Base-by-base conservation (phyloP, 2,113 vertebrate species). In the Illadopsis cleaveri region DNA sequence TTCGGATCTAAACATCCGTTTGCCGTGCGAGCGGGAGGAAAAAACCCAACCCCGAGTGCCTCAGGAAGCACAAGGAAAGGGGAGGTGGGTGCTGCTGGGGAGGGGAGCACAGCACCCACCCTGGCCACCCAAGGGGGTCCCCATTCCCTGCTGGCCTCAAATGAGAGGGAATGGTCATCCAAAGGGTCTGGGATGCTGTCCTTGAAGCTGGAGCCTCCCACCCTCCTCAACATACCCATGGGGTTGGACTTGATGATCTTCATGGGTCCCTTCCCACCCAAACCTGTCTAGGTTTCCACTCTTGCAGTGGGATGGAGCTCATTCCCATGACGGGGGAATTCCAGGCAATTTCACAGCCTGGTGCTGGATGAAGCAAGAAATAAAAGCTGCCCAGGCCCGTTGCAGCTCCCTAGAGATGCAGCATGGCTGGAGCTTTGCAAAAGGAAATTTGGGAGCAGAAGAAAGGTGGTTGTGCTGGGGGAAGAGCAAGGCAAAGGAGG, bases 1-100 rank as follows among this genome's bases (percentile, higher is more conserved):
- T 23, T 93, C 69, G 23, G 82, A 94, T 94, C 97, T 96, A 97
- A 97, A 97, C 96, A 97, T 97, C 97, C 96, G 95, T 27, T 33
- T 87, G 93, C 81, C 62, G 75, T 96, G 95, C 22, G 31, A 90
- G 93, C 58, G 0, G 64, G 82, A 95, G 79, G 86, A 70, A 79
- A 82, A 72, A 50, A 18, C 17, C 44, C 33, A 66, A 2, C 38
- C 56, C 30, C 0, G 3, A 18, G 82, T 11, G 65, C 9, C 73
- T 93, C 60, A 51, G 95, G 89, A 78, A 95, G 51, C 5, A 0
- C 45, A 6, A 22, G 53, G 78, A 24, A 53, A 91, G 31, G 75
- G 72, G 37, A 4, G 40, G 56, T 44, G 53, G 68, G 78, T 51
- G 88, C 31, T 15, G 17, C 1, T 3, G 48, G 8, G 44, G n/a